These are phyloP conservation scores for Hymenochirus boettgeri DNA, from an alignment of 2,113 vertebrate genomes.

Conservation along the genomic window DNA sequence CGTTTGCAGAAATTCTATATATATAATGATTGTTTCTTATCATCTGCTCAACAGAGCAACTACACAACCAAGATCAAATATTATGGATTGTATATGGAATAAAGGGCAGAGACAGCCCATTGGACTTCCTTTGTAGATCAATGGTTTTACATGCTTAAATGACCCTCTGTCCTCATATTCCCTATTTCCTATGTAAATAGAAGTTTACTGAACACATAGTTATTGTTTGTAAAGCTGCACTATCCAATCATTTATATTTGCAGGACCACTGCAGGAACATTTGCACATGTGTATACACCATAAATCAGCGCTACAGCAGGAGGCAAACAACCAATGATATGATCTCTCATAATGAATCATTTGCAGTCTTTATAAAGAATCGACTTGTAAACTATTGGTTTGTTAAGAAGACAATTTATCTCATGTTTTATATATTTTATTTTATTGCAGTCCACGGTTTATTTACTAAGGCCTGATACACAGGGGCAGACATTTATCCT, in stretches of 20 bases:
- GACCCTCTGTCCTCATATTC: too few species aligned
- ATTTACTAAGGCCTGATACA: not conserved
- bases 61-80: too few species aligned
- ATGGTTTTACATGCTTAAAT: too few species aligned
- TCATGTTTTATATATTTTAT: not conserved
- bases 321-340: not conserved
- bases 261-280: not conserved
- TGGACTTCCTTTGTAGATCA: too few species aligned
- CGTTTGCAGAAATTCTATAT: too few species aligned
- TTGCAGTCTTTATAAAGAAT: not conserved
- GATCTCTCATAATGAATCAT: not conserved
- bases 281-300: not conserved
- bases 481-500: too few species aligned
- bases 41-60: too few species aligned
- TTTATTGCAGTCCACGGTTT: not conserved
- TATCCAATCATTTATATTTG: not conserved
- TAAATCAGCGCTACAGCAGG: not conserved
- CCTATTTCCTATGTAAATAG: too few species aligned
- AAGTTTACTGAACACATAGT: too few species aligned
- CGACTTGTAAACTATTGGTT: not conserved
- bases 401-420: not conserved
- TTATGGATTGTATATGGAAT: too few species aligned
- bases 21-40: too few species aligned
- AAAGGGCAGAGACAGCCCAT: too few species aligned
- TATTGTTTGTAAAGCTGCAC: not conserved